Conservation (phyloP, 2,888 invertebrate species). For the Rhagonycha fulva region DNA sequence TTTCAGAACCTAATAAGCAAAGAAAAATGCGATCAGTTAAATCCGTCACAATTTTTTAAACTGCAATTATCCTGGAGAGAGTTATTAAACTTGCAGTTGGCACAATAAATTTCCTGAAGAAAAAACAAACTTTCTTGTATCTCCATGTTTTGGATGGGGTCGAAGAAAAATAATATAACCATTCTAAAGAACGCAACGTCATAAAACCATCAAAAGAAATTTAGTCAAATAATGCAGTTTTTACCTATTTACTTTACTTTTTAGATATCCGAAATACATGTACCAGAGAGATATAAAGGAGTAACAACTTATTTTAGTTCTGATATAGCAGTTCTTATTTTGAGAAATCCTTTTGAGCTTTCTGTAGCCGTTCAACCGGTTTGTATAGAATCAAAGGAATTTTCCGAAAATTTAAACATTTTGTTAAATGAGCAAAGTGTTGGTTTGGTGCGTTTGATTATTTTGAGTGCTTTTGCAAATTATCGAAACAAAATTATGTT, state of each 20-base stretch:
- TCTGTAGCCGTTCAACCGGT: conserved; percentile 49
- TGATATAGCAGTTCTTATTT: conserved; percentile 50
- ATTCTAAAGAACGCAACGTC: too few relatives aligned
- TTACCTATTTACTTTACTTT: neutral
- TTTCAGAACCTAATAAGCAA: too few relatives aligned
- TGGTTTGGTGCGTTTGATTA: conserved; percentile 38
- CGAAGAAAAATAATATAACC: too few relatives aligned
- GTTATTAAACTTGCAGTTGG: too few relatives aligned
- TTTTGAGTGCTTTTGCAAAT: neutral
- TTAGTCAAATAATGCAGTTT: too few relatives aligned
- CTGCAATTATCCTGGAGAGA: too few relatives aligned
- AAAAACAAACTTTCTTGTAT: too few relatives aligned
- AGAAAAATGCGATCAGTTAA: too few relatives aligned
- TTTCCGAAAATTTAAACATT: conserved; percentile 15
- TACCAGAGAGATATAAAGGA: conserved; percentile 38
- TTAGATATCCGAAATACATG: conserved; percentile 37
- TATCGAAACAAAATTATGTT: neutral
- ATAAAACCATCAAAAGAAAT: too few relatives aligned
- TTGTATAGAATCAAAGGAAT: conserved; percentile 43
- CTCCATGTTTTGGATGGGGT: too few relatives aligned
- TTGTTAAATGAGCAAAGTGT: conserved; percentile 6
- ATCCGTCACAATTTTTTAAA: too few relatives aligned
- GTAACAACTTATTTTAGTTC: conserved; percentile 34
- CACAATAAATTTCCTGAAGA: too few relatives aligned
- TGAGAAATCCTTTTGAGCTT: conserved; percentile 40